phyloP scores from a whole-genome alignment of 1,140 invertebrate species.

The Harlomillsia oculata region DNA sequence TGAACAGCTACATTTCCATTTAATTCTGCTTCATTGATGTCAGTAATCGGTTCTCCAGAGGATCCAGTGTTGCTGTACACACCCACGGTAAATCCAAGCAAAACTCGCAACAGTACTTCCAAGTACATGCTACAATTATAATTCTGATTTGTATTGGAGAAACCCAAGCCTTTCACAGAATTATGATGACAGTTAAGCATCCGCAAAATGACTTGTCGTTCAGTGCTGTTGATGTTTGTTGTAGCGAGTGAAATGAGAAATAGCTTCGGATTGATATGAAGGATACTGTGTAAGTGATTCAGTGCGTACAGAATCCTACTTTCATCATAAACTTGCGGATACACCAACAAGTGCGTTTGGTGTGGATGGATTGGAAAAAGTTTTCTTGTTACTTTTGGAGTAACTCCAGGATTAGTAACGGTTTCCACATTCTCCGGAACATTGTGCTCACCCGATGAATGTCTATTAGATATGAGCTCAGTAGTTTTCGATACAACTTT shows the following conservation, averaged over 20 bases:
- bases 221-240: slow-evolving; percentile 40
- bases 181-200: slow-evolving; percentile 67
- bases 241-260: slow-evolving; percentile 58
- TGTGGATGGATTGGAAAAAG: slow-evolving; percentile 53
- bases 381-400: slow-evolving; percentile 7
- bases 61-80: too few species aligned
- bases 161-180: slow-evolving; percentile 68
- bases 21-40: too few species aligned
- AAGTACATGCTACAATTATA: slow-evolving; percentile 74
- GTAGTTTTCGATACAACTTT: too few species aligned
- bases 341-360: slow-evolving; percentile 73
- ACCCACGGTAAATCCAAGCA: slow-evolving; percentile 68
- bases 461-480: too few species aligned
- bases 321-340: slow-evolving; percentile 70
- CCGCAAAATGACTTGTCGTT: slow-evolving; percentile 53
- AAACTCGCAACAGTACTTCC: slow-evolving; percentile 66
- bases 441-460: too few species aligned
- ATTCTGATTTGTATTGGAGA: slow-evolving; percentile 47
- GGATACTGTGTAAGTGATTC: slow-evolving; percentile 60
- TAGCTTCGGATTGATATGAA: slow-evolving; percentile 60
- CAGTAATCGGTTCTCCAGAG: too few species aligned
- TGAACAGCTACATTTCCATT: slow-evolving; percentile 2
- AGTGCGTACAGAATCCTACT: slow-evolving; percentile 67
- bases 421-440: too few species aligned
- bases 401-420: background rate